These are phyloP conservation scores for Sebastes ruberrimus DNA, from an alignment of 2,797 vertebrate genomes.

Conservation along the genomic window DNA sequence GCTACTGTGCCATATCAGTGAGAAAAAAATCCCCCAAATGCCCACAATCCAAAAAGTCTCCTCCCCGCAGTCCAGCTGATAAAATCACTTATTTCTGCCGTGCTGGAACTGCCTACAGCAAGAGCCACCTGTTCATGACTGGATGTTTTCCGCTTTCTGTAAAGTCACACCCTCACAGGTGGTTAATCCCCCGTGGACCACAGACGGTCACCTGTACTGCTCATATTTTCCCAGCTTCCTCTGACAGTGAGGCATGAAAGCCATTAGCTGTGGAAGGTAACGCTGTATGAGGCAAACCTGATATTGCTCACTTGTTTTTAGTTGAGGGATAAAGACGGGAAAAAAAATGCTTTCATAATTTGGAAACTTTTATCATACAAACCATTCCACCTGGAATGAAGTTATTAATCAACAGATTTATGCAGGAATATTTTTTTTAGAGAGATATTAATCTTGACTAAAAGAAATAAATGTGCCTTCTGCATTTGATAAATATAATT, in stretches of 20 bases:
- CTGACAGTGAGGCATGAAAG: slow-evolving; percentile 69
- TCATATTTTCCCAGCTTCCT: slow-evolving; percentile 46
- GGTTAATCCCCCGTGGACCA: slow-evolving; percentile 56
- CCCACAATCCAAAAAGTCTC: background rate
- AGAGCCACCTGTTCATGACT: slow-evolving; percentile 56
- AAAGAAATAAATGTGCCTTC: background rate
- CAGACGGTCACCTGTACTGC: slow-evolving; percentile 57
- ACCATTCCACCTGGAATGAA: background rate
- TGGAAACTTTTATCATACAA: background rate
- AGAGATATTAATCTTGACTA: background rate
- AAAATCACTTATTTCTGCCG: slow-evolving; percentile 48
- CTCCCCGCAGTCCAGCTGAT: slow-evolving; percentile 22
- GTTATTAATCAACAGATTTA: background rate
- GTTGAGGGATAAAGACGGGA: background rate
- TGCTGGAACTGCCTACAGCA: slow-evolving; percentile 51
- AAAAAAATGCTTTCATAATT: background rate
- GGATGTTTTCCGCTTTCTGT: slow-evolving; percentile 49
- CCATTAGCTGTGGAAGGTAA: slow-evolving; percentile 48
- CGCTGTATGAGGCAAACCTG: slow-evolving; percentile 23
- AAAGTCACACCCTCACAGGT: slow-evolving; percentile 63
- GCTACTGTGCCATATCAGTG: background rate
- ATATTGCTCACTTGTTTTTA: slow-evolving; percentile 8
- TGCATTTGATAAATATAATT: background rate
- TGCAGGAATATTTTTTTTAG: background rate
- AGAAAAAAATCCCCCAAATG: background rate